Conservation (phyloP, 1,140 invertebrate species). For the Drosophila kohkoa region DNA sequence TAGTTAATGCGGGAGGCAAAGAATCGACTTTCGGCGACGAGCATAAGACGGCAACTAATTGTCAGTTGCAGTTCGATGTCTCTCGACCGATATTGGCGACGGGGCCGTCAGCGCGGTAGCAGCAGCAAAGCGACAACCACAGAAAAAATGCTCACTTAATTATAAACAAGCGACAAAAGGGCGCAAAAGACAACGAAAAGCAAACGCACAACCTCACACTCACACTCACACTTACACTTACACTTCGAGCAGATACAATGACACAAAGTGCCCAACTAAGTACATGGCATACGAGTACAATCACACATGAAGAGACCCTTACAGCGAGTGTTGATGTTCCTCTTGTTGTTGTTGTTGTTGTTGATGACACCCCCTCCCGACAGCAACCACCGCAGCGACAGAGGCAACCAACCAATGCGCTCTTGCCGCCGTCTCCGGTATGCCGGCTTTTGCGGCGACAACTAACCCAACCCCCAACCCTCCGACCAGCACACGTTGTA, state of each 20-base stretch:
- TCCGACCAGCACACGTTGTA: not conserved
- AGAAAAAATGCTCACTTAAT: slow-evolving; percentile 80
- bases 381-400: slow-evolving; percentile 45
- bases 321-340: slow-evolving; percentile 20
- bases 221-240: slow-evolving; percentile 23
- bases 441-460: slow-evolving; percentile 74
- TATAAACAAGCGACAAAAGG: slow-evolving; percentile 83
- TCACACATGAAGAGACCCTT: slow-evolving; percentile 64
- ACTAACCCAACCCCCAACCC: slow-evolving; percentile 56
- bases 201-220: slow-evolving; percentile 34
- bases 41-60: slow-evolving; percentile 84
- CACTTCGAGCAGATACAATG: slow-evolving; percentile 57
- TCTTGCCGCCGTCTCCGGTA: slow-evolving; percentile 50
- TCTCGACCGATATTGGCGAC: slow-evolving; percentile 72
- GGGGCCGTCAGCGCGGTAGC: slow-evolving; percentile 26
- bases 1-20: slow-evolving; percentile 48
- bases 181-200: slow-evolving; percentile 76
- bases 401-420: slow-evolving; percentile 67
- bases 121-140: slow-evolving; percentile 79
- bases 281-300: slow-evolving; percentile 46
- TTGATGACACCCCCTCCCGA: slow-evolving; percentile 33
- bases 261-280: slow-evolving; percentile 61
- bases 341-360: not conserved
- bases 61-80: slow-evolving; percentile 72
- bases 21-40: slow-evolving; percentile 82